phyloP scores from a whole-genome alignment of 2,888 invertebrate species.

The Hemicrepidius hirtus region DNA sequence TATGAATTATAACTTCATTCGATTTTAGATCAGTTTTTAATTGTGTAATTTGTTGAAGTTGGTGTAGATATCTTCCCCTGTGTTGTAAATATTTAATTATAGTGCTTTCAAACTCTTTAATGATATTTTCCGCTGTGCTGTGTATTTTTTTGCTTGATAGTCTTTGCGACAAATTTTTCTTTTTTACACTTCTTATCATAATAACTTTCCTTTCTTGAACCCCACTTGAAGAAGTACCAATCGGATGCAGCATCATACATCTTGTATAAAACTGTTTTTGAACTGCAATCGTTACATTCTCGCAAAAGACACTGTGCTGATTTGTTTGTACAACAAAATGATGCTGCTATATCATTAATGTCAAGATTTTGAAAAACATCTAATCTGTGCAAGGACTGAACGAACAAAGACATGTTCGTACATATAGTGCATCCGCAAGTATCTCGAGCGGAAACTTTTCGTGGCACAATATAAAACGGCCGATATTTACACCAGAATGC shows the following conservation, averaged over 20 bases:
- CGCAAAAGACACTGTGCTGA: not conserved
- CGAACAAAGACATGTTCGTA: not conserved
- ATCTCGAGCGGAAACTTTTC: slow-evolving; percentile 2
- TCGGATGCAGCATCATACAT: not conserved
- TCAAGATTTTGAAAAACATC: slow-evolving; percentile 41
- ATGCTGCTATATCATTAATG: not conserved
- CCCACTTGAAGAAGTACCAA: not conserved
- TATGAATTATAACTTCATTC: slow-evolving; percentile 3
- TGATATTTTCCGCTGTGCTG: not conserved
- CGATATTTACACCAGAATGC: not conserved
- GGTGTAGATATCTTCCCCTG: not conserved
- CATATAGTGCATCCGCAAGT: slow-evolving; percentile 15
- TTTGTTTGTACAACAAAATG: not conserved
- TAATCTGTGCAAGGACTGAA: slow-evolving; percentile 49
- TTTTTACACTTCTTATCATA: slow-evolving; percentile 8
- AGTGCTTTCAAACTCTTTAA: slow-evolving; percentile 3
- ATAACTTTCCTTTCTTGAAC: not conserved
- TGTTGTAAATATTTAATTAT: slow-evolving; percentile 5
- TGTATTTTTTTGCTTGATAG: slow-evolving; percentile 1
- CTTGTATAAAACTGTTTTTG: not conserved
- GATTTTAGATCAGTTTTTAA: not conserved
- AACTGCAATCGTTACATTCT: not conserved
- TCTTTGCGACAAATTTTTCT: not conserved
- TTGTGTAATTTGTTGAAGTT: not conserved
- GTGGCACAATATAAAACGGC: slow-evolving; percentile 11